Evolutionary conservation across 1,140 invertebrate genomes (phyloP), one percentile per base, ranked within the genome.

Genomic region (Drosophila orena): DNA sequence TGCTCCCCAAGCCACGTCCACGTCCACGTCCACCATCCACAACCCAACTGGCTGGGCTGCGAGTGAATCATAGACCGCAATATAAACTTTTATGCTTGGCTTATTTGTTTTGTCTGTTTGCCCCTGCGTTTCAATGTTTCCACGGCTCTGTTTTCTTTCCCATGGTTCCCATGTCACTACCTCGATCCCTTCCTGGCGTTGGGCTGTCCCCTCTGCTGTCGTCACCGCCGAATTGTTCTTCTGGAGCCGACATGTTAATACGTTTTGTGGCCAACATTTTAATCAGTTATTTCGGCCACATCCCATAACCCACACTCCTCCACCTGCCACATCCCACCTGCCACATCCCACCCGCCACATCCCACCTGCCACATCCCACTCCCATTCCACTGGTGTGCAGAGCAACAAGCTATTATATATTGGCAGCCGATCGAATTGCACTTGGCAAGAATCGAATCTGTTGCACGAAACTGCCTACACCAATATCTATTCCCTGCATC

Each of bases 71-170:
- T 88, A 86, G 83, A 88, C 83, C 83, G 83, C 83, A 88, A 88
- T 88, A 88, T 88, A 88, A 88, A 88, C 84, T 88, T 88, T 88
- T 88, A 88, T 88, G 84, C 75, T 88, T 79, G 84, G 71, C 84
- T 88, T 86, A 86, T 86, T 88, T 88, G 84, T 88, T 88, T 88
- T 88, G 83, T 88, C 71, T 86, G 79, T 88, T 89, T 85, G 72
- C 58, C 58, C 38, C 61, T 61, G 46, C 57, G 71, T 57, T 57
- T 57, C 46, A 14, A 34, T 59, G 42, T 47, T 47, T 53, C 49
- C 58, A 56, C 53, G 79, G 73, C 62, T 73, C 30, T 30, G 30
- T 30, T 30, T 30, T 30, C 30, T 30, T 30, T 30, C 8, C 7
- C 30, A n/a, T 30, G 27, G 27, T 30, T 7, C 27, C 27, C 27